Conservation (phyloP, 2,888 invertebrate species). For the Acanthosoma haemorrhoidale region DNA sequence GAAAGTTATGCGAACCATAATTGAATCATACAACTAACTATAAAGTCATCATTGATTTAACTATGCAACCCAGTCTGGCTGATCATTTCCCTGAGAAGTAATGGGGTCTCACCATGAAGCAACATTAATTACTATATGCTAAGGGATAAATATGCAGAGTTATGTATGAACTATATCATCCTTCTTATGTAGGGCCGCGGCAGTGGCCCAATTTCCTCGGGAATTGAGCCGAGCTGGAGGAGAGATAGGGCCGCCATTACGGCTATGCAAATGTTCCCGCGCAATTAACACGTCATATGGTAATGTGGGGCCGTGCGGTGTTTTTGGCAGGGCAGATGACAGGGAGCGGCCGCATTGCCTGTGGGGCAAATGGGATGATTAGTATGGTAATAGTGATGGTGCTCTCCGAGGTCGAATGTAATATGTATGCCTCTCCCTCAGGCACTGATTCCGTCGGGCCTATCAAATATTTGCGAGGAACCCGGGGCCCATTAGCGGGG, state of each 20-base stretch:
- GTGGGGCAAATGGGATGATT: slow-evolving; percentile 36
- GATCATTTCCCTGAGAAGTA: too few species aligned
- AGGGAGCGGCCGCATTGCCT: neutral
- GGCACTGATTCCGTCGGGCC: slow-evolving; percentile 4
- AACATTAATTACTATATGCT: neutral
- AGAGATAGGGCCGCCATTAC: neutral
- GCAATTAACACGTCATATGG: slow-evolving; percentile 37
- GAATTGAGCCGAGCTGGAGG: neutral
- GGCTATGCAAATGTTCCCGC: slow-evolving; percentile 33
- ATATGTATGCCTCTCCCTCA: slow-evolving; percentile 11
- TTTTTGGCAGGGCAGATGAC: slow-evolving; percentile 31
- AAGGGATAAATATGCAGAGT: slow-evolving; percentile 1
- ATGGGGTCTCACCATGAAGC: neutral
- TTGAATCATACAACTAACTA: too few species aligned
- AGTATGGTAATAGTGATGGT: slow-evolving; percentile 35
- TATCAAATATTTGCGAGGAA: slow-evolving; percentile 6
- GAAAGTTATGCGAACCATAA: too few species aligned
- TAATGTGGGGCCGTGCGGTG: slow-evolving; percentile 30
- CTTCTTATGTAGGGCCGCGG: neutral
- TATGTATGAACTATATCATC: too few species aligned
- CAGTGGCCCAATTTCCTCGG: neutral
- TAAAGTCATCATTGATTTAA: too few species aligned
- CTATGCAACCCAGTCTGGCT: too few species aligned
- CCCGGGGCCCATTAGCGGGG: neutral
- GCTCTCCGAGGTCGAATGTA: slow-evolving; percentile 23